A percentile compares a stretch with the other conserved stretches of the same genome.
Evolutionary conservation across 2,888 invertebrate species (phyloP).

Genomic region (Ectemnius lituratus): DNA sequence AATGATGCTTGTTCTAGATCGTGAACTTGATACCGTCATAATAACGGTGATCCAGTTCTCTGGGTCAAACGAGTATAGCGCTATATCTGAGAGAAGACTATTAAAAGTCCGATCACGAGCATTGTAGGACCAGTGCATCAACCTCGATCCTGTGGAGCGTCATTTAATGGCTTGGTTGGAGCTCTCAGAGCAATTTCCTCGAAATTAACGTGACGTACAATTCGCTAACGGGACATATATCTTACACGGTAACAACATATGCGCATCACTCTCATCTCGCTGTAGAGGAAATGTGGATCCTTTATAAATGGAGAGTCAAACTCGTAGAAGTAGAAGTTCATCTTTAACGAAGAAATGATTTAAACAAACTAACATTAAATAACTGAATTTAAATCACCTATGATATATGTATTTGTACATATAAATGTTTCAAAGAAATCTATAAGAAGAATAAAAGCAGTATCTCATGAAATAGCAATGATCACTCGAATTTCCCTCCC

Average conservation of each 20-base stretch:
- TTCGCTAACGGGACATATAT: conserved; percentile 22
- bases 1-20: conserved; percentile 18
- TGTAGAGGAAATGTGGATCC: too few relatives aligned
- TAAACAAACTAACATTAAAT: too few relatives aligned
- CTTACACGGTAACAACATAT: conserved; percentile 28
- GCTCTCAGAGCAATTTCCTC: conserved; percentile 35
- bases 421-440: too few relatives aligned
- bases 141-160: conserved; percentile 2
- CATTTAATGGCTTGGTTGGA: background rate
- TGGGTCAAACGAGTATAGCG: too few relatives aligned
- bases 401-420: too few relatives aligned
- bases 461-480: too few relatives aligned
- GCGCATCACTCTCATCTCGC: conserved; percentile 32
- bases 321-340: too few relatives aligned
- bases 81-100: background rate
- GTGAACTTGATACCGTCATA: conserved; percentile 32
- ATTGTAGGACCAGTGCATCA: background rate
- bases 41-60: conserved; percentile 13
- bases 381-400: too few relatives aligned
- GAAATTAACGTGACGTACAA: conserved; percentile 44
- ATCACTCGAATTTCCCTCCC: too few relatives aligned
- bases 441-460: too few relatives aligned
- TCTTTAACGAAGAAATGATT: too few relatives aligned
- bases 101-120: conserved; percentile 34
- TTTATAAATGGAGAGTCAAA: too few relatives aligned